A percentile compares a stretch with the other conserved stretches of the same genome.
Conservation (phyloP, 2,888 invertebrate species). For the Tetranychus piercei region DNA sequence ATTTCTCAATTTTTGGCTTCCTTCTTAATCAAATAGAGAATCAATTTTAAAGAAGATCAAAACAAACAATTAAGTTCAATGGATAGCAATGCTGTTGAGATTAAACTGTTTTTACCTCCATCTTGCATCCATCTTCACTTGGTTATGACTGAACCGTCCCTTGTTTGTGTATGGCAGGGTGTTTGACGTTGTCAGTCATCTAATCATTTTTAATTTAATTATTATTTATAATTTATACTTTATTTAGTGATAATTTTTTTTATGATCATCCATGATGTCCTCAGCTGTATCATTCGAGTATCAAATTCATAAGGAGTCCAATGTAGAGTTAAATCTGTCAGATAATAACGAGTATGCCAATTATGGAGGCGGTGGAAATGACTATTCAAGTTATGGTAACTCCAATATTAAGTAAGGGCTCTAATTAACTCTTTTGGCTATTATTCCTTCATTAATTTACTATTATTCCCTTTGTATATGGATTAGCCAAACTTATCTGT, state of each 20-base stretch:
- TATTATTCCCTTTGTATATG: too few relatives aligned
- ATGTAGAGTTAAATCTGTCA: neutral
- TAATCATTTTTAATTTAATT: neutral
- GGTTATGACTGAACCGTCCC: neutral
- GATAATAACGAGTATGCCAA: neutral
- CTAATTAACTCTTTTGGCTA: neutral
- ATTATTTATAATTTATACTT: neutral
- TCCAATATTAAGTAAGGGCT: neutral
- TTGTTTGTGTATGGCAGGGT: neutral
- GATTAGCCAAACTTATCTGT: too few relatives aligned
- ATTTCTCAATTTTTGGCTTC: too few relatives aligned
- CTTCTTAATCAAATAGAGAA: too few relatives aligned
- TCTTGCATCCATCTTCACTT: neutral
- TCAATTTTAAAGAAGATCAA: too few relatives aligned
- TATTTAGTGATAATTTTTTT: neutral
- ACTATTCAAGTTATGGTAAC: conserved; percentile 1
- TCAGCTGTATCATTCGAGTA: neutral
- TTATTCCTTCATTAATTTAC: too few relatives aligned
- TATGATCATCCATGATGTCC: neutral
- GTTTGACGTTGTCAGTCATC: neutral
- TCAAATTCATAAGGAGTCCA: neutral
- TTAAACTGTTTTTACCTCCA: too few relatives aligned
- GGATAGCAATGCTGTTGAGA: too few relatives aligned
- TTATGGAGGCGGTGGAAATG: neutral
- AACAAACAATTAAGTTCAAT: too few relatives aligned